Evolutionary conservation across 1,140 invertebrate species (phyloP).

Genomic region (Pseudachorutes palmiensis): DNA sequence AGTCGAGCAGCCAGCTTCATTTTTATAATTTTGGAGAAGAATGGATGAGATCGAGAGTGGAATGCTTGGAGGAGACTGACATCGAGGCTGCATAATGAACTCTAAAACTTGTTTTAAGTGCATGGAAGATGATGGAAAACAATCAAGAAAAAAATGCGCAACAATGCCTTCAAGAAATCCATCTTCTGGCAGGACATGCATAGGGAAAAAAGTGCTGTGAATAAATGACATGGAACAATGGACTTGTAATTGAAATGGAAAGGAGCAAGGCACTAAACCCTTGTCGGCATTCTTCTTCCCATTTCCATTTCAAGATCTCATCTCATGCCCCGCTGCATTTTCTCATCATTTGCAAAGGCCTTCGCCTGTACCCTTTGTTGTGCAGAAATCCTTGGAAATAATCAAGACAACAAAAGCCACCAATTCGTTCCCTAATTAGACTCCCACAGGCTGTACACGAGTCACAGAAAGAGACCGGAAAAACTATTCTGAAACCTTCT

Average conservation of each 20-base stretch:
- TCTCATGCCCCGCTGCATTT: not conserved
- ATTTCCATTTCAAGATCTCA: not conserved
- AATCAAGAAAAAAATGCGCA: no score
- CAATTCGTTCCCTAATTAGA: no score
- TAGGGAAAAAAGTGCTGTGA: not conserved
- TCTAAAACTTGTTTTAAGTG: not conserved
- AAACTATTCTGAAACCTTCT: not conserved
- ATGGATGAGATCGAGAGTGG: not conserved
- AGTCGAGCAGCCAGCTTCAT: not conserved
- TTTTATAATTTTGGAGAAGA: no score
- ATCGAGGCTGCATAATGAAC: not conserved
- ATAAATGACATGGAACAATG: not conserved
- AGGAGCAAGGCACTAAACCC: not conserved
- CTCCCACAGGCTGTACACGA: no score
- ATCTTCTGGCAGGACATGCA: not conserved
- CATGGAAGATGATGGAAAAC: not conserved
- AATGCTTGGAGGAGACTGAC: not conserved
- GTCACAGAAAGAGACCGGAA: no score
- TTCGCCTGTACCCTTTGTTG: no score
- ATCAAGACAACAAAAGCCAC: no score
- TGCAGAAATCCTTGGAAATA: not conserved
- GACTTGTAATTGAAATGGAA: not conserved
- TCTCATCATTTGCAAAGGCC: no score
- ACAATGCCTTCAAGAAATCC: not conserved
- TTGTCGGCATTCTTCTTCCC: not conserved